A percentile compares a stretch with the other conserved stretches of the same genome.
Conservation (phyloP, 1,140 invertebrate genomes). For the Tyrophagus putrescentiae region DNA sequence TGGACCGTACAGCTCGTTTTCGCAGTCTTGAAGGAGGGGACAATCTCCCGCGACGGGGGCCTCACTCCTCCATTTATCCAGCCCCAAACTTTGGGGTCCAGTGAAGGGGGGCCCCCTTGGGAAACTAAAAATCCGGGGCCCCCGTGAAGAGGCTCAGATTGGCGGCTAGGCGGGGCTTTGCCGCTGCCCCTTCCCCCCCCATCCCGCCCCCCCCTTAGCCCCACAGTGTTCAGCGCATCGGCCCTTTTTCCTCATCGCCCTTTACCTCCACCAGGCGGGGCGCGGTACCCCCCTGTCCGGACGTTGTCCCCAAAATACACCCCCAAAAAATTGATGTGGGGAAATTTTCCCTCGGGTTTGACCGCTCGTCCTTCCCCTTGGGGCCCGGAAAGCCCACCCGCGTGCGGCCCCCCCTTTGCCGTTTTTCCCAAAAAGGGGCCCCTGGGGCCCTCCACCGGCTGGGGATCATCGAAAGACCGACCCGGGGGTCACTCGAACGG, state of each 20-base stretch:
- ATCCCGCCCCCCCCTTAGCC: neutral
- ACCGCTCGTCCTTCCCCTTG: conserved; percentile 35
- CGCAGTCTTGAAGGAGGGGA: conserved; percentile 37
- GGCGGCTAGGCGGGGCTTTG: neutral
- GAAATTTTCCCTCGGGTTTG: conserved; percentile 26
- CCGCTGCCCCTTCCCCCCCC: no score
- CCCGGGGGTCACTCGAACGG: conserved; percentile 68
- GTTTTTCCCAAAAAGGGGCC: conserved; percentile 98
- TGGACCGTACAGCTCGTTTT: conserved; percentile 73
- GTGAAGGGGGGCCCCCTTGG: conserved; percentile 39
- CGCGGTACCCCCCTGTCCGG: conserved; percentile 63
- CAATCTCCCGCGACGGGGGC: conserved; percentile 38
- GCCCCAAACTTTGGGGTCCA: conserved; percentile 61
- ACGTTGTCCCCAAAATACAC: conserved; percentile 88
- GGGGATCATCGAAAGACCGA: conserved; percentile 74
- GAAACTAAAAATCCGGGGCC: neutral
- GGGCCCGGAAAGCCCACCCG: conserved; percentile 52
- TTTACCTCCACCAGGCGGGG: conserved; percentile 17
- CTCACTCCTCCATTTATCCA: conserved; percentile 67
- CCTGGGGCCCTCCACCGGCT: conserved; percentile 83
- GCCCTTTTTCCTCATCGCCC: neutral
- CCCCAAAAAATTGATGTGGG: conserved; percentile 48
- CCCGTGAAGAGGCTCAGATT: neutral
- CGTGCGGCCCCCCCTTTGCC: conserved; percentile 86
- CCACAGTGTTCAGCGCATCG: neutral